Base-by-base conservation (phyloP, 2,888 invertebrate genomes). In the Augochlorella aurata region DNA sequence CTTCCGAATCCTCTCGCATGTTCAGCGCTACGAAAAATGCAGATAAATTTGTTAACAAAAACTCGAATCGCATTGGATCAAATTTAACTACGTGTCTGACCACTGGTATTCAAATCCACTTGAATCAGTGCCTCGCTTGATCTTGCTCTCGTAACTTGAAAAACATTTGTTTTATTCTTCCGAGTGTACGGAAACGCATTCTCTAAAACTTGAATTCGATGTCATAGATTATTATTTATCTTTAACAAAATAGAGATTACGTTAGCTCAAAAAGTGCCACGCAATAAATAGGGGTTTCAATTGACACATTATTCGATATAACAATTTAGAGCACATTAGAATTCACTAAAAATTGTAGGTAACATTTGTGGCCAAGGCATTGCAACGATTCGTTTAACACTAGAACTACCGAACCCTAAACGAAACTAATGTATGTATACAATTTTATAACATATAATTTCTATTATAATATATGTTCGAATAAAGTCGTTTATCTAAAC, bases 51-150 rank as follows among this genome's bases (percentile, higher is more conserved):
- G 24, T 14, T 21, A n/a, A 14, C 5, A 0, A 58, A 58, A 54
- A 54, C 21, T 21, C 54, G 12, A 1, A 14, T 5, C 12, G n/a
- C 54, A 7, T 0, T 38, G 0, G 3, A 38, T 38, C 21, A 21
- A 14, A 12, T 21, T 12, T 2, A 21, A 58, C 16, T 38, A 5
- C 29, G 61, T 16, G 77, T 79, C 79, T n/a, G 79, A 65, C 52
- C 65, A 7, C 2, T 7, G 49, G 52, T 7, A 18, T 38, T 76
- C 21, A n/a, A 5, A 52, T 79, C 77, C 65, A 79, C 79, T 76
- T 49, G 38, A 24, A 70, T 65, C 63, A 5, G 12, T 24, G 0
- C 54, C 0, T 1, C 1, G 9, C 21, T 7, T 14, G 12, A 14
- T 58, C n/a, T 21, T 54, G 1, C 1, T 21, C 54, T 24, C 1